These are phyloP conservation scores for Saguinus midas DNA, from an alignment of 2,113 vertebrate genomes.

Conservation along the genomic window DNA sequence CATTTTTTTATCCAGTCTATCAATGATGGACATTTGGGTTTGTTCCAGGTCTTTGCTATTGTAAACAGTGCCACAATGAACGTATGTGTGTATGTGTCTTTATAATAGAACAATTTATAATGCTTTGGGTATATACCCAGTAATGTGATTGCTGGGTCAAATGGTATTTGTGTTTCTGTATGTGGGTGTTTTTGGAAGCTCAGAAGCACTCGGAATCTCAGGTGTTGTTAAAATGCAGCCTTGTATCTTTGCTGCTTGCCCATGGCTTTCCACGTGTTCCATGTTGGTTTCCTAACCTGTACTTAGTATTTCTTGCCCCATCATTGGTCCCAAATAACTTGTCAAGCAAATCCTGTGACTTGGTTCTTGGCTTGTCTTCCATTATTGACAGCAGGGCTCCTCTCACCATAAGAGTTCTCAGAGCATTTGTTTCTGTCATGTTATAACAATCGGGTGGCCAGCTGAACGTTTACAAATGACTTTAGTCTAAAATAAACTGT, in stretches of 20 bases:
- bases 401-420: fast-evolving
- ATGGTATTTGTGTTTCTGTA: too few relatives aligned
- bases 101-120: too few relatives aligned
- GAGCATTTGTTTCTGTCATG: neutral
- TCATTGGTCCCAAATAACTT: neutral
- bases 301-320: neutral
- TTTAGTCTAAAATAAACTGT: neutral
- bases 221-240: neutral
- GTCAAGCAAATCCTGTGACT: neutral
- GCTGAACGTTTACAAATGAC: neutral
- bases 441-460: neutral
- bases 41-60: too few relatives aligned
- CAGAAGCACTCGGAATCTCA: neutral
- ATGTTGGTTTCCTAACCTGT: fast-evolving
- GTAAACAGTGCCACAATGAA: too few relatives aligned
- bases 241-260: neutral
- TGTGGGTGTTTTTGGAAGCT: neutral
- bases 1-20: too few relatives aligned
- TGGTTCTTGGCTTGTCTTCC: neutral
- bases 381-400: neutral
- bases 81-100: too few relatives aligned
- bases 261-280: neutral
- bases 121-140: too few relatives aligned
- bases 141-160: too few relatives aligned
- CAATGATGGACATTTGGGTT: too few relatives aligned